Conservation (phyloP, 2,888 invertebrate genomes). For the Amaurobius ferox region DNA sequence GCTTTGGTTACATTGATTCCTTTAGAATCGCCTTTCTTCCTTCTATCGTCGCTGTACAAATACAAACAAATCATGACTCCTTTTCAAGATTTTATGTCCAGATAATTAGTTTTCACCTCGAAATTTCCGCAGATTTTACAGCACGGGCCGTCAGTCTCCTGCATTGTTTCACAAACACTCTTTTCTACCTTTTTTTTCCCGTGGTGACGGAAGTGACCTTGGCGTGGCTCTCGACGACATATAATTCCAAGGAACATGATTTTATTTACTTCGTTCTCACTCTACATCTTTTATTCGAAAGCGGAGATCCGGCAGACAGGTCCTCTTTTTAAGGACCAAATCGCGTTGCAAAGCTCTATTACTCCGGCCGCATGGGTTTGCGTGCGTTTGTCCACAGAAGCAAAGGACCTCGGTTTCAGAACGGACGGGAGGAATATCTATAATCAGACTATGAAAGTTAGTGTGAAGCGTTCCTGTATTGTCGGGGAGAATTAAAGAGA, state of each 20-base stretch:
- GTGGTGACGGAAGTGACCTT: not conserved
- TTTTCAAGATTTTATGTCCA: no score
- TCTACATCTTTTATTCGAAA: not conserved
- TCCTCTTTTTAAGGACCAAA: not conserved
- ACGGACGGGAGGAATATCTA: not conserved
- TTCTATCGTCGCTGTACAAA: no score
- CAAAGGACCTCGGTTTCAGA: not conserved
- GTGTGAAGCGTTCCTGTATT: not conserved
- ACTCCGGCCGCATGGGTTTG: not conserved
- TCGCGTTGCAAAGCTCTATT: not conserved
- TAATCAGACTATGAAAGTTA: not conserved
- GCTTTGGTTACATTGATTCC: no score
- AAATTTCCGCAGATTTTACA: no score
- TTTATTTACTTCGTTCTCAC: not conserved
- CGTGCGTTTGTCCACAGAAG: not conserved
- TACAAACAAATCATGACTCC: no score
- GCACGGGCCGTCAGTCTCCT: no score
- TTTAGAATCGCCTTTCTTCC: no score
- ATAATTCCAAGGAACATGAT: not conserved
- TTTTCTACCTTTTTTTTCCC: no score
- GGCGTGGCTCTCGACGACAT: not conserved
- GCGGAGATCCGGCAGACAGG: conserved; percentile 5
- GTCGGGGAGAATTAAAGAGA: not conserved
- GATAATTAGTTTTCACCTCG: no score
- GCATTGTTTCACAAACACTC: no score